Conservation (phyloP, 2,113 vertebrate genomes). For the Bos javanicus region DNA sequence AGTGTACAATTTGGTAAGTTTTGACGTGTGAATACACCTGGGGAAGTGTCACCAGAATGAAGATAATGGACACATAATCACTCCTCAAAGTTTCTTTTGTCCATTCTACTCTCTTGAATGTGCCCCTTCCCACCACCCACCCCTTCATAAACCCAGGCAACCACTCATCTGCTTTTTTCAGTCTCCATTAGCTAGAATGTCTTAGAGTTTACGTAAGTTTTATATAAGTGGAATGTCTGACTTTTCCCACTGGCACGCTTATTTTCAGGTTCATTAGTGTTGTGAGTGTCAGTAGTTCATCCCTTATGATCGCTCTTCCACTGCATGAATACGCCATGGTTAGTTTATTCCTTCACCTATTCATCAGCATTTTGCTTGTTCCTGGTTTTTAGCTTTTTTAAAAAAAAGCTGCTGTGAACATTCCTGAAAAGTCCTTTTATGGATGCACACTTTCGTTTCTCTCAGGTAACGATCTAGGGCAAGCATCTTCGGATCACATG, state of each 20-base stretch:
- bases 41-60: background rate
- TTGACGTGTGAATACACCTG: background rate
- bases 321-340: rapidly evolving
- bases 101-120: background rate
- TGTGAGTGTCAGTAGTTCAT: background rate
- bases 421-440: background rate
- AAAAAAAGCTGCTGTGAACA: background rate
- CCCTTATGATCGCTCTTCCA: background rate
- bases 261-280: background rate
- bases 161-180: background rate
- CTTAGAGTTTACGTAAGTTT: background rate
- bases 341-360: background rate
- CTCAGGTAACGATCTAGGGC: background rate
- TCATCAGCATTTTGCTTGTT: background rate
- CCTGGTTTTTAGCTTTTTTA: background rate
- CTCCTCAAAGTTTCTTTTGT: background rate
- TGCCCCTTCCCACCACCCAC: background rate
- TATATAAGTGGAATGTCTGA: background rate
- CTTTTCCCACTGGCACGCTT: background rate
- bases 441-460: background rate
- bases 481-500: background rate
- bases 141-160: background rate
- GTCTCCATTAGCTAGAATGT: background rate
- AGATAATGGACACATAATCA: background rate
- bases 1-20: background rate